Percentiles rank a stretch among this genome's conserved stretches.
Evolutionary conservation across 2,113 vertebrate genomes (phyloP).

Genomic region (Cheirogaleus medius): DNA sequence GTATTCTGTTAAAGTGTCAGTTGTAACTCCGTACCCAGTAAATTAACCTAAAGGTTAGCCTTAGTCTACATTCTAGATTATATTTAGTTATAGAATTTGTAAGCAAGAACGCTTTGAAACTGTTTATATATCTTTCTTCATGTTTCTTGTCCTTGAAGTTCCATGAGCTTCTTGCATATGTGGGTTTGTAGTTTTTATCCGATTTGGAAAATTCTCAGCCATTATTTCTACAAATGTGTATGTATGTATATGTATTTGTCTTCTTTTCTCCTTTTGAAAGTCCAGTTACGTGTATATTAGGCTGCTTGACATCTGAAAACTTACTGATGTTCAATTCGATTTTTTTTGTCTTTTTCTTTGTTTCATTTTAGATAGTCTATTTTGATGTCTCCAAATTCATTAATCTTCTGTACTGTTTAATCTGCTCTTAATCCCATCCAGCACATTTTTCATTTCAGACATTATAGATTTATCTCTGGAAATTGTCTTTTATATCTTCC

Average conservation of each 20-base stretch:
- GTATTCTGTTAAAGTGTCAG: background rate
- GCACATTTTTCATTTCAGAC: conserved; percentile 5
- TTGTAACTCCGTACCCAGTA: background rate
- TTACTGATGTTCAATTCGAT: conserved; percentile 6
- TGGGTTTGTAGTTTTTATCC: conserved; percentile 39
- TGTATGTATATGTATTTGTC: background rate
- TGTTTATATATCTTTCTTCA: background rate
- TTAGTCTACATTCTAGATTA: conserved; percentile 39
- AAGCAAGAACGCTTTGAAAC: conserved; percentile 21
- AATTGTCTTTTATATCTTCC: background rate
- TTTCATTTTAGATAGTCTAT: conserved; percentile 53
- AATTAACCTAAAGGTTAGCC: conserved; percentile 38
- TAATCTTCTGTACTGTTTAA: conserved; percentile 26
- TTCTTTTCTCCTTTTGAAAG: background rate
- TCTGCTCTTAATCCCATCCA: conserved; percentile 26
- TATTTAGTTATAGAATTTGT: conserved; percentile 50
- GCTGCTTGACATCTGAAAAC: background rate
- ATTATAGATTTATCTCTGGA: conserved; percentile 27
- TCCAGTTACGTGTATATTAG: background rate
- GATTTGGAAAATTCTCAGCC: conserved; percentile 16
- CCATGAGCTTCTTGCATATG: conserved; percentile 19
- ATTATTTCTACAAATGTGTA: background rate
- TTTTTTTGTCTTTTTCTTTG: background rate
- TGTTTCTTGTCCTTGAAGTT: conserved; percentile 49
- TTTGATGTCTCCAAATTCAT: conserved; percentile 1